Conservation (phyloP, 2,113 vertebrate genomes). For the Phaethon lepturus region DNA sequence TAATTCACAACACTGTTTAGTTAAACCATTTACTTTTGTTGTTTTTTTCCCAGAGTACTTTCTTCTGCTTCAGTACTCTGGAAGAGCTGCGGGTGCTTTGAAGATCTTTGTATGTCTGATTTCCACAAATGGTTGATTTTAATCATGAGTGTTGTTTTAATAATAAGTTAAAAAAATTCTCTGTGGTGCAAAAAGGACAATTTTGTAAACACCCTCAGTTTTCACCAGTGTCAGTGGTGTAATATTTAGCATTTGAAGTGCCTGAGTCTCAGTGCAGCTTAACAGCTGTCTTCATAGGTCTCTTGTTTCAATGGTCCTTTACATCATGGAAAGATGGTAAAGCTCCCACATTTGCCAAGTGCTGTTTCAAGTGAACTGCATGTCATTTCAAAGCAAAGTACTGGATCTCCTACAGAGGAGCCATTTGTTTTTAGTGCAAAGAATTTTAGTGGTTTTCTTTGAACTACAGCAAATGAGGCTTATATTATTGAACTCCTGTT, state of each 20-base stretch:
- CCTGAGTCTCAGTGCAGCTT: background rate
- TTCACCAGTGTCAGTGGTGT: background rate
- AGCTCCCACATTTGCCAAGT: background rate
- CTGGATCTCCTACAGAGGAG: background rate
- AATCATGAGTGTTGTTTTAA: background rate
- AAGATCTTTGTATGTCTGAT: background rate
- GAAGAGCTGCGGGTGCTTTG: background rate
- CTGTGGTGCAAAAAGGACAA: background rate
- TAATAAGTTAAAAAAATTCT: background rate
- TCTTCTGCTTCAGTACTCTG: background rate
- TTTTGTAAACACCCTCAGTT: background rate
- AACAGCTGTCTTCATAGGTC: background rate
- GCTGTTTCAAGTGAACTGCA: background rate
- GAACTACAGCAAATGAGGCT: background rate
- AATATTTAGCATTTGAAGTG: background rate
- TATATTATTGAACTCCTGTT: background rate
- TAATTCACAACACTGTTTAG: background rate
- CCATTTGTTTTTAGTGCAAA: background rate
- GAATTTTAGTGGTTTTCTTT: background rate
- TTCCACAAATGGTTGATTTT: background rate
- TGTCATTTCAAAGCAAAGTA: background rate
- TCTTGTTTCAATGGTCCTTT: background rate
- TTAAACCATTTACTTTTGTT: background rate
- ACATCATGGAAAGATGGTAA: background rate
- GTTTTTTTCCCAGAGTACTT: background rate